Conservation (phyloP, 2,888 invertebrate species). For the Cephus pygmeus region DNA sequence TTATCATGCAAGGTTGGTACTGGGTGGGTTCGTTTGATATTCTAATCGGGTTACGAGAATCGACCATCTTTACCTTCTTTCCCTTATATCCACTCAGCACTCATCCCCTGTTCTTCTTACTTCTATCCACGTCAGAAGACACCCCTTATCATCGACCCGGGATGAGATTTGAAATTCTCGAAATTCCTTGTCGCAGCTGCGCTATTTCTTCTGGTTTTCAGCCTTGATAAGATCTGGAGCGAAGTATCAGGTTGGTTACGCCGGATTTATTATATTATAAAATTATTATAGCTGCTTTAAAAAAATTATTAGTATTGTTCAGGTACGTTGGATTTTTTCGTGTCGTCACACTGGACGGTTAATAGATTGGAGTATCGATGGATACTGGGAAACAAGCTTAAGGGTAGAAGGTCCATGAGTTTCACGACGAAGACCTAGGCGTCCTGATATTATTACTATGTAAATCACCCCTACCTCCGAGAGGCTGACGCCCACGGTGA, state of each 20-base stretch:
- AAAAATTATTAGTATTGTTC: neutral
- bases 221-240: neutral
- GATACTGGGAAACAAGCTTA: conserved; percentile 18
- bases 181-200: neutral
- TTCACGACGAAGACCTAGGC: conserved; percentile 11
- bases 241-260: neutral
- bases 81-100: conserved; percentile 2
- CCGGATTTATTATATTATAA: neutral
- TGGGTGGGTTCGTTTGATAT: conserved; percentile 47
- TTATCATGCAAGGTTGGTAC: conserved; percentile 54
- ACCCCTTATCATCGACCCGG: neutral
- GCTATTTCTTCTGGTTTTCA: neutral
- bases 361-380: neutral
- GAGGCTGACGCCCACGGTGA: conserved; percentile 62
- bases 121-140: neutral
- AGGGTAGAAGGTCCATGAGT: conserved; percentile 4
- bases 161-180: neutral
- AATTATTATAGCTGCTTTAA: too few species aligned
- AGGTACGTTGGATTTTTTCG: neutral
- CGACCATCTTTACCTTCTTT: conserved; percentile 21
- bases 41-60: conserved; percentile 49
- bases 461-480: conserved; percentile 60
- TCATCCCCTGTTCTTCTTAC: conserved; percentile 4
- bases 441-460: conserved; percentile 67
- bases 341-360: neutral